Evolutionary conservation across 2,797 vertebrate species (phyloP).

Genomic region (Coilia nasus): DNA sequence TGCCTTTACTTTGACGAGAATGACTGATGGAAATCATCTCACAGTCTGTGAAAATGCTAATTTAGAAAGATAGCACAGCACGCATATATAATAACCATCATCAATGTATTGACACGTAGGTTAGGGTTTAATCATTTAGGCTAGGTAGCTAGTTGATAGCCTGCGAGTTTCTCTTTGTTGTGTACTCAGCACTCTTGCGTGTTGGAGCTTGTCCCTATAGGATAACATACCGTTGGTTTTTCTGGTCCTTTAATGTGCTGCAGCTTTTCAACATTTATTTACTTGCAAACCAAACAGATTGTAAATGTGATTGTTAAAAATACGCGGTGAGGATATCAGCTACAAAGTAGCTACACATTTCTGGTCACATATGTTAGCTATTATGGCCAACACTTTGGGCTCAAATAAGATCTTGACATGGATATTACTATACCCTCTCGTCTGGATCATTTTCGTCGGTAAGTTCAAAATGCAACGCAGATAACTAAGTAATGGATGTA

Average conservation of each 20-base stretch:
- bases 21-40: not conserved
- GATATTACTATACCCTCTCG: constrained; percentile 45
- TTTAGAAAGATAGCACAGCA: constrained; percentile 2
- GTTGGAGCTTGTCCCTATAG: constrained; percentile 9
- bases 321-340: not conserved
- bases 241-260: not conserved
- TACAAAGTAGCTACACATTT: constrained; percentile 27
- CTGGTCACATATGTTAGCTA: constrained; percentile 36
- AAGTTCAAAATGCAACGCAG: constrained; percentile 33
- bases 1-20: constrained; percentile 16
- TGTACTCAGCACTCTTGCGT: constrained; percentile 20
- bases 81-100: not conserved
- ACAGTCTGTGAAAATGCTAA: not conserved
- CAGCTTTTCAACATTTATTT: not conserved
- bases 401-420: constrained; percentile 35
- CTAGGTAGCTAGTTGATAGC: constrained; percentile 1
- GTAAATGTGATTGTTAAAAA: constrained; percentile 1
- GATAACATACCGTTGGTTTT: not conserved
- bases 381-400: constrained; percentile 50
- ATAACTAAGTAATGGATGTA: not conserved
- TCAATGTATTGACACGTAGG: constrained; percentile 18
- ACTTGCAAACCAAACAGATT: not conserved
- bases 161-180: constrained; percentile 24
- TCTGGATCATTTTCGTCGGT: constrained; percentile 45
- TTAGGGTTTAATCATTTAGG: constrained; percentile 14